Base-by-base conservation (phyloP, 2,113 vertebrate species). In the Otolemur garnettii region DNA sequence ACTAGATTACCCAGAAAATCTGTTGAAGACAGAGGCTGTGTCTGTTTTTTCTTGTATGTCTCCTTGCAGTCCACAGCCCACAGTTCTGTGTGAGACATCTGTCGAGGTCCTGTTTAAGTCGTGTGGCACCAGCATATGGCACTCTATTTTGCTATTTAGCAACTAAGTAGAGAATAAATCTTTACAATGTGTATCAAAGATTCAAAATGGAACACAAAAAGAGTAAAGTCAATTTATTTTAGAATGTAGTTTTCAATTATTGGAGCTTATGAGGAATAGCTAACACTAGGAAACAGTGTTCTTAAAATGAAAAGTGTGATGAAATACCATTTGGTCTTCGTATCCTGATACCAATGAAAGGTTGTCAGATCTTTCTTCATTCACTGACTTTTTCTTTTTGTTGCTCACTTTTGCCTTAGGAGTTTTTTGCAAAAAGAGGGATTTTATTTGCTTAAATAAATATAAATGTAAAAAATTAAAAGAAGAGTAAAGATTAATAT, bases 1-100 rank as follows among this genome's bases (percentile, higher is more conserved):
- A 95, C 92, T 97, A 93, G 97, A 94, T 96, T 96, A 93, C 87
- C 15, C 68, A 35, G 78, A 90, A 90, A 87, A 87, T 85, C 75
- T 66, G 38, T 45, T 75, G 77, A 81, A 93, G 77, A n/a, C 72
- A 78, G 77, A 90, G 87, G 59, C 95, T 69, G 28, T 42, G 22
- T 78, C 35, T 94, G 33, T 60, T 78, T 90, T 78, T 87, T 55
- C 86, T 68, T 15, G 24, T 85, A 33, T 14, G 7, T 78, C 71
- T 88, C 35, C 50, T 95, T 62, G 33, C 55, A 74, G 55, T 35
- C 10, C 80, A 72, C 15, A 1, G 53, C 66, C 79, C 71, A 22
- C 74, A 94, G 84, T 77, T 80, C 71, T n/a, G 12, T 42, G 53
- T 66, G 74, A 57, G 53, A 69, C 96, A 92, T 95, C 95, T 97